Base-by-base conservation (phyloP, 2,797 vertebrate species). In the Centroberyx gerrardi region DNA sequence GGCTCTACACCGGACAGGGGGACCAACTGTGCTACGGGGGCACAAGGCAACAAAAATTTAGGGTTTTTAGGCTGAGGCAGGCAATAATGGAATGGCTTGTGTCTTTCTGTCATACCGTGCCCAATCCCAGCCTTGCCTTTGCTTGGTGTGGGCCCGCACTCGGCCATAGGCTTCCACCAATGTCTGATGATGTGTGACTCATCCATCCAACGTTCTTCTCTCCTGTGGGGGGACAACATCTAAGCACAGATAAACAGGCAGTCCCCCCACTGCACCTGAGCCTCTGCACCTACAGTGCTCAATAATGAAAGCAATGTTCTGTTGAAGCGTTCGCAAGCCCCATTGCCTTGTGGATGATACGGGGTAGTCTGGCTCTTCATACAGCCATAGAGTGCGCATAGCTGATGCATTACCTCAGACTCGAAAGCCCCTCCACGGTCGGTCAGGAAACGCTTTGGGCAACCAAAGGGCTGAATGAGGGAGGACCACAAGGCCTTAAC, bases 261-360 rank as follows among this genome's bases (percentile, higher is more conserved):
- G 38, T 5, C 33, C 1, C 2, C 2, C 69, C 59, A 63, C 13
- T 42, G 60, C 0, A 1, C 5, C 13, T 72, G 48, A 13, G 15
- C 12, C 2, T 15, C 27, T 4, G 4, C 1, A 17, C 17, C 13
- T 13, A 59, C 1, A 4, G 55, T 33, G 4, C 15, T 36, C 31
- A 59, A 13, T 29, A 59, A 17, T 3, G 12, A 13, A 28, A 59
- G 31, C 3, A 59, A 12, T 0, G 31, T 59, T 6, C 17, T 12
- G 2, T 59, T 59, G 15, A 59, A 59, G 12, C 55, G 14, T 13
- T 59, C 55, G 17, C 55, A 59, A 1, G 55, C 31, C 55, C 55
- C 55, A 31, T 59, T 59, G 3, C 58, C 67, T 91, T 92, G 55
- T 2, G 55, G 31, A 15, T 59, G 55, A 12, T 95, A 96, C 94